Evolutionary conservation across 2,113 vertebrate species (phyloP), one percentile per base, ranked within the genome.

Genomic region (Synchiropus splendidus): DNA sequence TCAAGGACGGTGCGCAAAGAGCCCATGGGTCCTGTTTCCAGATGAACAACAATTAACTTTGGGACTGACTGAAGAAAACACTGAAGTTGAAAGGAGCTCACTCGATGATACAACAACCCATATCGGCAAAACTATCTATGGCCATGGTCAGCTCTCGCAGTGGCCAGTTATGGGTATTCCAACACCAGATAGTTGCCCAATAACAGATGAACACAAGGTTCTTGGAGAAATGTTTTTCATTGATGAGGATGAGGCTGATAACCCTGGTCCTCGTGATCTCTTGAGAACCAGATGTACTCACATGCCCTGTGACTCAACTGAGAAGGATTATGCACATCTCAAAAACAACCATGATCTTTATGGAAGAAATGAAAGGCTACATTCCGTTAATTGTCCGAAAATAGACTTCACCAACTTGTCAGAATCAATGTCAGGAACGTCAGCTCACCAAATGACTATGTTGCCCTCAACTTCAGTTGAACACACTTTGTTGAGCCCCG

Each of bases 271-370:
- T 10, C 53, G 38, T 39, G 69, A 40, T 31, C 44, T 16, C 18
- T 9, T 21, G 12, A 27, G 42, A 18, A 47, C 12, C 34, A 12
- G 18, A 33, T 18, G 11, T 32, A 58, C 15, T 50, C 39, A 17
- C 6, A 51, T 81, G 70, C 52, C 43, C 38, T 60, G 35, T 74
- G 69, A 77, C 75, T 80, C 70, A 75, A 45, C 46, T 60, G 41
- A 64, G 27, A 47, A 18, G 21, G 21, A 27, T 27, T 27, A 27
- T 27, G 21, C 4, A 27, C 4, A 27, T 27, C 21, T 5, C 21
- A 27, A 4, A 27, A 5, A 5, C 8, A 27, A 8, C 21, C 8
- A 8, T 27, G 21, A 8, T 27, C 4, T 8, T 4, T 5, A 27
- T 27, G 8, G 4, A 27, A 27, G 21, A 27, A 27, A 27, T 27